Base-by-base conservation (phyloP, 30 jellyfish, hydroid and myxozoan genomes). In the Pelagia noctiluca region DNA sequence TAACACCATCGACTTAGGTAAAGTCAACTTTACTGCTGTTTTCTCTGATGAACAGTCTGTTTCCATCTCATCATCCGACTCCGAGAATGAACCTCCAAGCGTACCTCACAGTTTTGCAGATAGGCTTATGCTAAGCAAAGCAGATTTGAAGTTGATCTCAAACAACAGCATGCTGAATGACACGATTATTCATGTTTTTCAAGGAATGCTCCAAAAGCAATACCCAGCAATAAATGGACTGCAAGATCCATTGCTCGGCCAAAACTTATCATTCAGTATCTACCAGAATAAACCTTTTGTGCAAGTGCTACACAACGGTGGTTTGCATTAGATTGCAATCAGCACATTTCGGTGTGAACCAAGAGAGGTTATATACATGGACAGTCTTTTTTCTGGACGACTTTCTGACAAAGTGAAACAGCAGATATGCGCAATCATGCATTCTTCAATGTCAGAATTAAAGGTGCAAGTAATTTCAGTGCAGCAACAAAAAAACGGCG, bases 401-500 rank as follows among this genome's bases (percentile, higher is more conserved):
- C 37, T 71, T 29, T 34, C 63, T 3, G 80, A 67, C 49, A 67
- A 67, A 67, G 62, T 67, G 16, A 67, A 5, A 16, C 16, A 5
- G 8, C 57, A 42, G 16, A 42, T 57, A 5, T 64, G 78, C 78
- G 7, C 54, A 22, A 22, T 64, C 50, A 22, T 64, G 78, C 7
- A 64, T 12, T 12, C 78, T 4, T 22, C 7, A 31, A 10, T 12
- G 24, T 3, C 54, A 4, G 7, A 22, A 64, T 12, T 64, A 28
- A 31, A 19, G 36, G 22, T 64, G 11, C 23, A 64, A 31, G 50
- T 64, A 8, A 3, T 24, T 2, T 23, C 86, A 4, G 90, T 80
- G 25, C 87, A 80, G 42, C 90, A 80, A 46, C 90, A 82, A 50
- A 13, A 36, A 2, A 30, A 30, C 29, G 67, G 74, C n/a, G 83